Evolutionary conservation across 2,888 invertebrate genomes (phyloP).

Genomic region (Cephus pygmeus): DNA sequence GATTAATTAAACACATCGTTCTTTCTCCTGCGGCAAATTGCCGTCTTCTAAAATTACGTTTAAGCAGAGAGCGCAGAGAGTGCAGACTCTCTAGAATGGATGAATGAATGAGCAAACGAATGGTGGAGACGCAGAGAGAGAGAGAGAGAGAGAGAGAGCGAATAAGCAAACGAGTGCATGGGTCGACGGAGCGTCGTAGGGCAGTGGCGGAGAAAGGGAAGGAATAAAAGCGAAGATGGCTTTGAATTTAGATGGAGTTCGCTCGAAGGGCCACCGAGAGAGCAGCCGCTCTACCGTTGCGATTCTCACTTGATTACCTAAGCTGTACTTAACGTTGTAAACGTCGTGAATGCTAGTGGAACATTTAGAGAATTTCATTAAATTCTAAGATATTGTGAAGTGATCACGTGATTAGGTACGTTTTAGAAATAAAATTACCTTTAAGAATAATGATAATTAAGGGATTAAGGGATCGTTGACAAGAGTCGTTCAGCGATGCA

Average conservation of each 20-base stretch:
- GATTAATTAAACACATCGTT: too few species aligned
- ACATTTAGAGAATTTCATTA: conserved; percentile 3
- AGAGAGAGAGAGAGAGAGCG: too few species aligned
- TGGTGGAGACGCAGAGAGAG: too few species aligned
- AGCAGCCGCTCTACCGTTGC: too few species aligned
- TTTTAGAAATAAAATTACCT: conserved; percentile 1
- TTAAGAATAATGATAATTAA: conserved; percentile 1
- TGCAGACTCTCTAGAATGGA: too few species aligned
- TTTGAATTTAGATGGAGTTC: conserved; percentile 2
- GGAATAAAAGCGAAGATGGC: neutral
- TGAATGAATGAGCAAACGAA: too few species aligned
- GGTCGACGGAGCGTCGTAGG: too few species aligned
- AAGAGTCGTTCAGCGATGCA: neutral
- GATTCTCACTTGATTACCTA: neutral
- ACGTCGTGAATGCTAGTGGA: neutral
- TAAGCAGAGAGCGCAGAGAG: too few species aligned
- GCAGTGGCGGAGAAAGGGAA: conserved; percentile 1
- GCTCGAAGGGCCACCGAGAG: conserved; percentile 8
- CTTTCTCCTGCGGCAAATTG: too few species aligned
- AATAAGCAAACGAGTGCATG: too few species aligned
- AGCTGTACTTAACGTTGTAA: conserved; percentile 11
- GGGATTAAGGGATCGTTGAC: neutral
- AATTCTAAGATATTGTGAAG: neutral
- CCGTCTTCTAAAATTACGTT: too few species aligned
- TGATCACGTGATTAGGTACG: conserved; percentile 2